These are phyloP conservation scores for Trissolcus basalis DNA, from an alignment of 1,140 invertebrate species.

Conservation along the genomic window DNA sequence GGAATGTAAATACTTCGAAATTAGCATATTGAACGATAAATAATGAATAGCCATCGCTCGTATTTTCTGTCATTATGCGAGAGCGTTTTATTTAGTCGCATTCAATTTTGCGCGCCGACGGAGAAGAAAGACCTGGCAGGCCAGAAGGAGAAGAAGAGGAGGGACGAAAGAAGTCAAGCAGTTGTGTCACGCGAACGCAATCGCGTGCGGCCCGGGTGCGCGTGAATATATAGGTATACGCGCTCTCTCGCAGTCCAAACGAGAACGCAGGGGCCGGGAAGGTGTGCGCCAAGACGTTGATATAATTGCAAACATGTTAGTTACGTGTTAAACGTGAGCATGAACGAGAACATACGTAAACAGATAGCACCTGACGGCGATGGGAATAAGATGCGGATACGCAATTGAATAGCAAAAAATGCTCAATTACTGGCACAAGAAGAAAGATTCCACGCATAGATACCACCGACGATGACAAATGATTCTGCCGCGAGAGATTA, in stretches of 20 bases:
- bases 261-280: slow-evolving; percentile 32
- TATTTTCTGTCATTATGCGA: slow-evolving; percentile 54
- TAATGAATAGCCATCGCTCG: slow-evolving; percentile 46
- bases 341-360: slow-evolving; percentile 51
- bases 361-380: slow-evolving; percentile 49
- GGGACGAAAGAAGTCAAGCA: slow-evolving; percentile 45
- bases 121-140: slow-evolving; percentile 19
- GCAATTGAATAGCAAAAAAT: slow-evolving; percentile 50
- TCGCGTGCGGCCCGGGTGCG: slow-evolving; percentile 47
- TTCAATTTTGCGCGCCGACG: slow-evolving; percentile 38
- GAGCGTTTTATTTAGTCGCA: slow-evolving; percentile 39
- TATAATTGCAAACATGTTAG: slow-evolving; percentile 52
- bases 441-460: slow-evolving; percentile 7
- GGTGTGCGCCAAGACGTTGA: slow-evolving; percentile 45
- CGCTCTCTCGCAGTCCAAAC: slow-evolving; percentile 23
- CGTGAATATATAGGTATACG: slow-evolving; percentile 16
- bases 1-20: slow-evolving; percentile 41
- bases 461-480: slow-evolving; percentile 33
- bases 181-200: slow-evolving; percentile 60
- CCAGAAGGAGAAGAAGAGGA: slow-evolving; percentile 19
- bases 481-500: slow-evolving; percentile 34
- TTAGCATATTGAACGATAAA: slow-evolving; percentile 57
- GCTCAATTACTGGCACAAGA: slow-evolving; percentile 18
- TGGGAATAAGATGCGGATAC: slow-evolving; percentile 29
- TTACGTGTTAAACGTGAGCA: slow-evolving; percentile 54